A percentile compares a stretch with the other conserved stretches of the same genome.
Conservation (phyloP, 1,140 invertebrate species). For the Drosophila trapezifrons region DNA sequence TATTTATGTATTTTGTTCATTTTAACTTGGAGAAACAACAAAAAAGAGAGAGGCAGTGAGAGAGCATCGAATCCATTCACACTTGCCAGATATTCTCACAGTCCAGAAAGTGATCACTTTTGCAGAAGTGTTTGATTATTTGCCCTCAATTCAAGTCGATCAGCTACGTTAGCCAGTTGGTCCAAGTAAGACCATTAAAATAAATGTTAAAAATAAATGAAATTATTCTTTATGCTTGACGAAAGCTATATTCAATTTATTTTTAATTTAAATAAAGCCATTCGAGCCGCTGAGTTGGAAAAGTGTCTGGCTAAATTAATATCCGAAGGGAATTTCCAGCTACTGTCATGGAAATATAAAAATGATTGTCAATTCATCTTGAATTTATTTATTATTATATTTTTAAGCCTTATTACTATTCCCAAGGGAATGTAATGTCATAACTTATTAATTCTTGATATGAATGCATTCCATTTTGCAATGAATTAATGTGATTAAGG, state of each 20-base stretch:
- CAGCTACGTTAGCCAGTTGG: neutral
- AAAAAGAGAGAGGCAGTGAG: conserved; percentile 1
- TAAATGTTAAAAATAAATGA: neutral
- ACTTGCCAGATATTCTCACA: conserved; percentile 10
- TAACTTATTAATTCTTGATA: no score
- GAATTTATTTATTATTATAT: neutral
- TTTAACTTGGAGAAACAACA: conserved; percentile 25
- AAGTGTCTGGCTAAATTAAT: neutral
- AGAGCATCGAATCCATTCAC: conserved; percentile 1
- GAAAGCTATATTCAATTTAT: no score
- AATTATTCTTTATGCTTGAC: no score
- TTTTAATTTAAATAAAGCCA: no score
- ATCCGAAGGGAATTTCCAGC: neutral
- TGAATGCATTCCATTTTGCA: no score
- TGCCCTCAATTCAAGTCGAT: neutral
- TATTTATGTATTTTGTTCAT: conserved; percentile 45
- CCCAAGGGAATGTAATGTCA: no score
- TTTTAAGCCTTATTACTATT: no score
- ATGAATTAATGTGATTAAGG: no score
- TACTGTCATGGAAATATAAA: neutral
- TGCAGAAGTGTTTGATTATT: conserved; percentile 1
- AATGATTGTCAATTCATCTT: neutral
- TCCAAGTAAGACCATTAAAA: neutral
- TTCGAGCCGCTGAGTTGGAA: no score
- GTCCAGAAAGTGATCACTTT: conserved; percentile 16